Percentiles rank a stretch among this genome's conserved stretches.
phyloP scores from a whole-genome alignment of 2,888 invertebrate species.

The Lacanobia oleracea region DNA sequence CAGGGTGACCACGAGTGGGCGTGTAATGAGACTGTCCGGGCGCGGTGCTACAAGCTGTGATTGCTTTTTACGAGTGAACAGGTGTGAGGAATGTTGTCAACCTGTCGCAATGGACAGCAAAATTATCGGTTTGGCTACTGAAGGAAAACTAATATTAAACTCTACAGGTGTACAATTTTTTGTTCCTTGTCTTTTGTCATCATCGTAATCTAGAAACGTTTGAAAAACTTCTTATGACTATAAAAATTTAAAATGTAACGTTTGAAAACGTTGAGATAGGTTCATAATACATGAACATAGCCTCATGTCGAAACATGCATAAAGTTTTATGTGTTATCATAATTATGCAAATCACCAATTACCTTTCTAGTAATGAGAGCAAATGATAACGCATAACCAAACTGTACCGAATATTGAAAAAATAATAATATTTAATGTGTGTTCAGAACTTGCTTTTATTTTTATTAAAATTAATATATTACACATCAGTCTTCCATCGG shows the following conservation, averaged over 20 bases:
- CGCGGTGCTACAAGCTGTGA: conserved; percentile 15
- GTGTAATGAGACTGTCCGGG: conserved; percentile 52
- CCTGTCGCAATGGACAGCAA: not conserved
- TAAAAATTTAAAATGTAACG: no score
- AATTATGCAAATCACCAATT: not conserved
- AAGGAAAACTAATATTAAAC: conserved; percentile 4
- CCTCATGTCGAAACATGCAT: not conserved
- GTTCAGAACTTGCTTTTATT: not conserved
- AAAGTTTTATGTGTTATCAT: not conserved
- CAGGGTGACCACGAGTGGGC: conserved; percentile 66
- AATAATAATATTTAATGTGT: no score
- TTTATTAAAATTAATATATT: not conserved
- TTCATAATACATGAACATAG: no score
- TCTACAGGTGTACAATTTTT: conserved; percentile 10
- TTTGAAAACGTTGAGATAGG: no score
- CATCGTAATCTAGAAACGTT: no score
- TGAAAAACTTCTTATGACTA: no score
- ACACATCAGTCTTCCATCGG: not conserved
- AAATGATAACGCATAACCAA: not conserved
- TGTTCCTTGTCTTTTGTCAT: no score
- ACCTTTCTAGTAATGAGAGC: no score
- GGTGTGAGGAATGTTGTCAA: conserved; percentile 44
- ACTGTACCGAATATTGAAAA: not conserved
- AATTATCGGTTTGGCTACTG: not conserved
- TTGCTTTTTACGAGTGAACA: conserved; percentile 47